Evolutionary conservation across 2,797 vertebrate genomes (phyloP), one percentile per base, ranked within the genome.

Genomic region (Rhincodon typus): DNA sequence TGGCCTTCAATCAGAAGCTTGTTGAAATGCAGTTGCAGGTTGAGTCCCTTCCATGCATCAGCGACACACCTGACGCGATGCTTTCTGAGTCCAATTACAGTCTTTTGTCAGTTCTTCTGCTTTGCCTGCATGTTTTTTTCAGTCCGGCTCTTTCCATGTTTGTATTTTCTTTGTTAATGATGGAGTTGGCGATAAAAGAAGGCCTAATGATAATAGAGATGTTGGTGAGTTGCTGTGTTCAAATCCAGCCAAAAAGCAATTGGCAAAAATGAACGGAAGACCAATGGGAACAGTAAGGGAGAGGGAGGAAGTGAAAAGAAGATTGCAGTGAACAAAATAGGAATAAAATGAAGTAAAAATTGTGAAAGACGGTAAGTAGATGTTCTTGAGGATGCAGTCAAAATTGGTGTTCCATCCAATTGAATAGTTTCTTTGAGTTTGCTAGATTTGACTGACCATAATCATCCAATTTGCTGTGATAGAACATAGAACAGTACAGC

Each of bases 281-380:
- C 46, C 42, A 95, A 15, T 57, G 94, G 42, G 17, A 95, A 27
- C 42, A 57, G 94, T 53, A 50, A 27, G 94, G 34, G 38, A 94
- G 67, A 94, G 67, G 67, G 93, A 70, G 93, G 67, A 77, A 77
- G 50, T 77, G 46, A 95, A 77, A 19, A 50, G 23, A 94, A 94
- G 17, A 77, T 53, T 34, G 70, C 7, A 19, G 94, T 77, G 27
- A 74, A 50, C 30, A 53, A 74, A 19, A 70, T 30, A 74, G 70
- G 46, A 77, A 77, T 95, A 95, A 95, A 95, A 74, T 95, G 50
- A 70, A 77, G 69, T 74, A 74, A 53, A 95, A 30, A 77, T 53
- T 74, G 6, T 50, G 50, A 95, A 53, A 46, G 46, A 50, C 70
- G 34, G 42, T 94, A 72, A 46, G 42, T 50, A 21, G 25, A 38